Base-by-base conservation (phyloP, 2,113 vertebrate species). In the Panthera uncia region DNA sequence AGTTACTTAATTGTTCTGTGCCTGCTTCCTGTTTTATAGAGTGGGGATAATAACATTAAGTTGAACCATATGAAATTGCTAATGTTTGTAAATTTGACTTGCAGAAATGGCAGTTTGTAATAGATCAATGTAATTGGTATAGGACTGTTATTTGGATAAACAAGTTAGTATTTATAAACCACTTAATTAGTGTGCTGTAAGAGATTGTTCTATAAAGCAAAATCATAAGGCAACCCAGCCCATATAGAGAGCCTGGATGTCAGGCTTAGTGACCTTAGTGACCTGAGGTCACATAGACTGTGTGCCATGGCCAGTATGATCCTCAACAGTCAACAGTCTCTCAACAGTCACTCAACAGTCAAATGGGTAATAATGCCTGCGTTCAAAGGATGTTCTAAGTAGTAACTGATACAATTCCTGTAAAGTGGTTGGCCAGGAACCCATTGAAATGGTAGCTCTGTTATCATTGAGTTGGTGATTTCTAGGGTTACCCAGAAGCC, bases 1-100 rank as follows among this genome's bases (percentile, higher is more conserved):
- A n/a, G 36, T 73, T 83, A 74, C 7, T 89, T 96, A 23, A 27
- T 71, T 84, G 83, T 68, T 82, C 31, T 89, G 21, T 95, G 21
- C 55, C 61, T 33, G 3, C 86, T 89, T 78, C 57, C 19, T 84
- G 63, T 95, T 55, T 96, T 84, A 45, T 63, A 76, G 92, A 91
- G 31, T 88, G 19, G 29, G 29, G 13, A 68, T 90, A 57, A 66
- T 74, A 86, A 48, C 33, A 84, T 63, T 61, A 95, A 94, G 31
- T 76, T 65, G 65, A 95, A 82, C 50, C 29, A 57, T 45, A 23
- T 91, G 55, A 88, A 91, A 71, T 80, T 92, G 84, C 76, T 52
- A 81, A 0, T 81, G 45, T 93, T 91, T 95, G 18, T 69, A 91
- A 80, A 21, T 93, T 78, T 93, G 45, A 81, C 95, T 92, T 94